Evolutionary conservation across 2,113 vertebrate species (phyloP).

Genomic region (Spea multiplicata): DNA sequence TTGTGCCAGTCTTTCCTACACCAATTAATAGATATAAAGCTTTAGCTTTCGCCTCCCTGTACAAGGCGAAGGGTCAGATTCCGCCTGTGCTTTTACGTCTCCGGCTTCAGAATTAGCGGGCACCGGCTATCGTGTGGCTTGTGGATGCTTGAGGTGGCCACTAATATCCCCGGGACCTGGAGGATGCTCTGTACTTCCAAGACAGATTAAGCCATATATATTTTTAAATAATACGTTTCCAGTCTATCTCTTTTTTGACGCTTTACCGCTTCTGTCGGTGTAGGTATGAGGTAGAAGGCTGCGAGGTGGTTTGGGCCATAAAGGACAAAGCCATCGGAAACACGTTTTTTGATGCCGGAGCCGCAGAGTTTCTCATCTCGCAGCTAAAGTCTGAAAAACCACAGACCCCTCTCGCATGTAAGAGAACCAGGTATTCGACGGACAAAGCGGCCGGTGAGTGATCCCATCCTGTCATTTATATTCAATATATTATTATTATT

Average conservation of each 20-base stretch:
- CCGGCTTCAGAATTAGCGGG: no score
- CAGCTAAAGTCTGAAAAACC: conserved; percentile 69
- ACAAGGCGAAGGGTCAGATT: no score
- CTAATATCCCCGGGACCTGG: not conserved
- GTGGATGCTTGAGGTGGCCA: no score
- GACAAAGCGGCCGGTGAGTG: conserved; percentile 63
- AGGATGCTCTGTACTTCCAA: not conserved
- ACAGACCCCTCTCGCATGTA: conserved; percentile 65
- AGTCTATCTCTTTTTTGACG: not conserved
- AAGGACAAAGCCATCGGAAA: conserved; percentile 96
- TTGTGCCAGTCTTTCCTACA: no score
- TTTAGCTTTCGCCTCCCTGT: no score
- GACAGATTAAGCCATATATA: not conserved
- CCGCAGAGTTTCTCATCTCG: conserved; percentile 88
- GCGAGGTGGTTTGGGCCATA: conserved; percentile 93
- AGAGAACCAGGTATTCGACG: conserved; percentile 79
- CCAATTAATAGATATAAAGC: no score
- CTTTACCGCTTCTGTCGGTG: conserved; percentile 15
- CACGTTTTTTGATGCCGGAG: conserved; percentile 92
- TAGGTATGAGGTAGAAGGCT: conserved; percentile 85
- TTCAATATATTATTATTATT: no score
- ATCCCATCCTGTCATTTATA: not conserved
- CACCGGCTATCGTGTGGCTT: no score
- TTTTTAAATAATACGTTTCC: no score
- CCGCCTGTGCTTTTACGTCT: no score